phyloP scores from a whole-genome alignment of 2,888 invertebrate species.

The Bellardia bayeri region DNA sequence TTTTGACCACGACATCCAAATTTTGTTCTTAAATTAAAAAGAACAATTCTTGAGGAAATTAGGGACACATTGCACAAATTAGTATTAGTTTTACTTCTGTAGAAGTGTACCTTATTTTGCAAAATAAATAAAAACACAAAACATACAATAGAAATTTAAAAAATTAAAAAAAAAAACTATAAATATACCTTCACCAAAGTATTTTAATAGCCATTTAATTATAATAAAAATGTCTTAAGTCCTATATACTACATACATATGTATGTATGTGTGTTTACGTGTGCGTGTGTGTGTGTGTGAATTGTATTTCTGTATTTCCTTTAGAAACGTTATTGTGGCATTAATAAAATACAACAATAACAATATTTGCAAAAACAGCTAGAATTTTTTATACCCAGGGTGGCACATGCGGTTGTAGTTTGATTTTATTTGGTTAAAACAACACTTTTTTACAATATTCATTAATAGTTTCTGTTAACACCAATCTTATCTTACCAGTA shows the following conservation, averaged over 20 bases:
- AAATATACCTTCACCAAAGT: no score
- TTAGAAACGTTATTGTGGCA: not conserved
- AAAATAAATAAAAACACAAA: no score
- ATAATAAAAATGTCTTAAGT: no score
- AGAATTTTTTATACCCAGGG: conserved; percentile 9
- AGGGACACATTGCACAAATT: no score
- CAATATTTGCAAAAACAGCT: no score
- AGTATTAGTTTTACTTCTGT: no score
- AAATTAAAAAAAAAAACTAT: no score
- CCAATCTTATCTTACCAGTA: conserved; percentile 68
- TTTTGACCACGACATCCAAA: no score
- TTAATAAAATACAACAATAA: conserved; percentile 7
- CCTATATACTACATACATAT: not conserved
- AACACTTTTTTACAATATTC: conserved; percentile 62
- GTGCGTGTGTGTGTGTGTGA: not conserved
- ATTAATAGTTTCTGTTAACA: conserved; percentile 19
- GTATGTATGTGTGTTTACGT: not conserved
- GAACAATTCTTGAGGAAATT: no score
- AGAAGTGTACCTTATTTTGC: no score
- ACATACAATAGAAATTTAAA: not conserved
- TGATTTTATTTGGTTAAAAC: conserved; percentile 64
- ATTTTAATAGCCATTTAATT: no score
- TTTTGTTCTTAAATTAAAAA: no score
- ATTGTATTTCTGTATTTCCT: not conserved
- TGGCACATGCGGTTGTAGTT: conserved; percentile 57